Conservation (phyloP, 2,888 invertebrate species). For the Sarcophaga variegata region DNA sequence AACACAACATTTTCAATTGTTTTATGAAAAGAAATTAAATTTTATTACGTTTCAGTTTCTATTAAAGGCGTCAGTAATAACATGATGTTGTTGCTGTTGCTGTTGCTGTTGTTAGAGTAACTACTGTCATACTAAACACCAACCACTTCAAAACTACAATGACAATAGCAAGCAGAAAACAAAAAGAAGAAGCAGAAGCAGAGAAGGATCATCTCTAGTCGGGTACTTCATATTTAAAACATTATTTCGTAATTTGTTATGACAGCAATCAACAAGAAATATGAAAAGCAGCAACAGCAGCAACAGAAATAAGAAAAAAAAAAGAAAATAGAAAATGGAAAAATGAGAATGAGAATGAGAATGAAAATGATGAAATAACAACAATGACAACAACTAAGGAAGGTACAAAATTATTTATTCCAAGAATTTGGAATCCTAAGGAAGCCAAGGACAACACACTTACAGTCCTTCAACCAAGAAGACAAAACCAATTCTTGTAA, state of each 20-base stretch:
- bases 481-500: constrained; percentile 18
- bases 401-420: constrained; percentile 38
- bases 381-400: constrained; percentile 36
- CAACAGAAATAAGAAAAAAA: constrained; percentile 4
- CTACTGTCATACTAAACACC: not conserved
- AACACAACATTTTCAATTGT: no score
- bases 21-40: not conserved
- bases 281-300: constrained; percentile 49
- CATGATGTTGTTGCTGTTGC: not conserved
- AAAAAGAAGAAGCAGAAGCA: not conserved
- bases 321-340: not conserved
- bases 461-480: not conserved
- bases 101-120: not conserved
- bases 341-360: not conserved
- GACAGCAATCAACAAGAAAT: constrained; percentile 68
- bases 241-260: constrained; percentile 70
- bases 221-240: constrained; percentile 63
- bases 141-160: constrained; percentile 12
- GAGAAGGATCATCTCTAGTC: no score
- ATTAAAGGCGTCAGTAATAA: constrained; percentile 18
- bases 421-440: constrained; percentile 33
- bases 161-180: constrained; percentile 38
- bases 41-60: not conserved
- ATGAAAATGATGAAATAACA: constrained; percentile 1
- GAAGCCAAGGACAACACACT: constrained; percentile 6